Evolutionary conservation across 2,113 vertebrate species (phyloP).

Genomic region (Ictalurus punctatus): DNA sequence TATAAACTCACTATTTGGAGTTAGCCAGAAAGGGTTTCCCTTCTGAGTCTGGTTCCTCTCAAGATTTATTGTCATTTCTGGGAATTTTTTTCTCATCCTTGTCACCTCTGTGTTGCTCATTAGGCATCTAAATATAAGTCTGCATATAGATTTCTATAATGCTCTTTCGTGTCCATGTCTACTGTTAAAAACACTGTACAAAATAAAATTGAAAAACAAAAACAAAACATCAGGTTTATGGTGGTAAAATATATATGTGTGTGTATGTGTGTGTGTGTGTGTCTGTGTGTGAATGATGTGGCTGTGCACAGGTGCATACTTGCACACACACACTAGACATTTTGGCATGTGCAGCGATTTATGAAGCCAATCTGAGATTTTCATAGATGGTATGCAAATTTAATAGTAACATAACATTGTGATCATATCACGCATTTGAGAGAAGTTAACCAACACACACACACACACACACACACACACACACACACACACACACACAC

Average conservation of each 20-base stretch:
- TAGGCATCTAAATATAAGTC: background rate
- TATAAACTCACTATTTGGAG: background rate
- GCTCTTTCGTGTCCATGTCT: background rate
- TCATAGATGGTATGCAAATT: background rate
- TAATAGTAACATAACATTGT: background rate
- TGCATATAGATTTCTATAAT: background rate
- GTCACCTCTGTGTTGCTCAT: background rate
- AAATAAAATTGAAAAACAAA: background rate
- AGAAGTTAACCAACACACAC: background rate
- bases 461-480: background rate
- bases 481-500: constrained; percentile 6
- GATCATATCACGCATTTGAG: background rate
- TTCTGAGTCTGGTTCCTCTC: background rate
- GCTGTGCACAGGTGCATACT: background rate
- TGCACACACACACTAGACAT: background rate
- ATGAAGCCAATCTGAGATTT: background rate
- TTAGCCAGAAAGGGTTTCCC: background rate
- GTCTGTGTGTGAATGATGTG: background rate
- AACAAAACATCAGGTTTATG: background rate
- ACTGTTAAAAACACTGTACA: background rate
- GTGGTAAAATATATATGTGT: background rate
- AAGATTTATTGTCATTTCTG: background rate
- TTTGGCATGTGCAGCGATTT: background rate
- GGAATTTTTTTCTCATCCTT: background rate
- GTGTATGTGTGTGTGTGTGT: background rate